Evolutionary conservation across 1,140 invertebrate species (phyloP).

Genomic region (Globodera rostochiensis): DNA sequence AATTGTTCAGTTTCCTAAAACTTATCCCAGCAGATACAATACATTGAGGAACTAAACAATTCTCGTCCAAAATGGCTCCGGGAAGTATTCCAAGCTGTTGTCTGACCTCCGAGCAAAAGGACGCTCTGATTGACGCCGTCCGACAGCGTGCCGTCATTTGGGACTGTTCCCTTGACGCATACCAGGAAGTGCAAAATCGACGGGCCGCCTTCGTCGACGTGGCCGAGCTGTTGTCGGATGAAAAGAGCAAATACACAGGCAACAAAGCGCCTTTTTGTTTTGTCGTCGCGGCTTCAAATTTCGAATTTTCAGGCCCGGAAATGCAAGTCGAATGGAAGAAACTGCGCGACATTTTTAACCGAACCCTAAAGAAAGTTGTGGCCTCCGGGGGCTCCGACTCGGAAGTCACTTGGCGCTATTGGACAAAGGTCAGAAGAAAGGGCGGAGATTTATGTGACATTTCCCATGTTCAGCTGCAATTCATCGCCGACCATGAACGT

Average conservation of each 20-base stretch:
- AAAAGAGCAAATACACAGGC: conserved; percentile 27
- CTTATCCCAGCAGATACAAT: too few relatives aligned
- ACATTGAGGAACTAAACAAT: too few relatives aligned
- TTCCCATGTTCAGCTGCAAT: conserved; percentile 21
- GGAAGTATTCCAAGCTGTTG: conserved; percentile 40
- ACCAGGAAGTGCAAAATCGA: conserved; percentile 29
- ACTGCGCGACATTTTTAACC: conserved; percentile 42
- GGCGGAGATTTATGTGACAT: not conserved
- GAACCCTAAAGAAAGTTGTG: conserved; percentile 39
- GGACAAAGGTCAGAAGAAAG: conserved; percentile 28
- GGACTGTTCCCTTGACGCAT: conserved; percentile 32
- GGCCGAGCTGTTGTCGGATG: conserved; percentile 37
- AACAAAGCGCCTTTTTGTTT: not conserved
- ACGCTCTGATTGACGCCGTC: conserved; percentile 38
- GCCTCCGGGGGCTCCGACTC: conserved; percentile 7
- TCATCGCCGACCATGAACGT: conserved; percentile 30
- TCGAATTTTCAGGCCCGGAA: conserved; percentile 31
- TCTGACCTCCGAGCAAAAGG: conserved; percentile 43
- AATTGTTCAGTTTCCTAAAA: too few relatives aligned
- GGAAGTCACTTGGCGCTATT: conserved; percentile 44
- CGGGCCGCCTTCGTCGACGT: conserved; percentile 33
- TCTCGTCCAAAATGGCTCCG: conserved; percentile 12
- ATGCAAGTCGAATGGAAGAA: conserved; percentile 48
- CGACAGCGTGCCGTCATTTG: conserved; percentile 47
- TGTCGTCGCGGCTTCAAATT: not conserved